These are phyloP conservation scores for Coelopa frigida DNA, from an alignment of 1,140 invertebrate genomes.

Conservation along the genomic window DNA sequence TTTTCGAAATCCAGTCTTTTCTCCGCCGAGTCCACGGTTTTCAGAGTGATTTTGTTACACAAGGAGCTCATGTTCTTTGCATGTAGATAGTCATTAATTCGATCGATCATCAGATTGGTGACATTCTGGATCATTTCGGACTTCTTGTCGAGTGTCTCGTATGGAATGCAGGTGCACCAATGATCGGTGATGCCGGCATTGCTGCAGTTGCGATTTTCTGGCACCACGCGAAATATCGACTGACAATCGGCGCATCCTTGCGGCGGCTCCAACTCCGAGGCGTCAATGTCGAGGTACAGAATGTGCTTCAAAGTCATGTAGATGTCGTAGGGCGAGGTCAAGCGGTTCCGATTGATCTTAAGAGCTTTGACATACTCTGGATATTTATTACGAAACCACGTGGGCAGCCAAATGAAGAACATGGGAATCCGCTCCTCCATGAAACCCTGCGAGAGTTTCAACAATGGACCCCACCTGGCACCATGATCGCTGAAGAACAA, in stretches of 20 bases:
- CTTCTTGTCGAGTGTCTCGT: conserved; percentile 35
- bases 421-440: conserved; percentile 86
- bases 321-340: conserved; percentile 78
- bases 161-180: conserved; percentile 67
- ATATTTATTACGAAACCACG: conserved; percentile 60
- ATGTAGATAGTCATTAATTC: conserved; percentile 37
- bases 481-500: conserved; percentile 90
- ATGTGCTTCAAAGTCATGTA: conserved; percentile 55
- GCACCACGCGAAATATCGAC: conserved; percentile 58
- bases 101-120: conserved; percentile 46
- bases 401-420: conserved; percentile 67
- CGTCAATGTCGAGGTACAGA: too few species aligned
- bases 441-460: conserved; percentile 60
- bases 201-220: conserved; percentile 57
- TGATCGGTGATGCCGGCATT: conserved; percentile 63
- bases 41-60: conserved; percentile 5
- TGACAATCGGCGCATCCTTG: conserved; percentile 54
- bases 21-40: conserved; percentile 1
- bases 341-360: conserved; percentile 58
- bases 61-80: conserved; percentile 15
- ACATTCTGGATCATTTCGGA: conserved; percentile 39
- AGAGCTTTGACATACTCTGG: conserved; percentile 58
- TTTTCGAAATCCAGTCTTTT: conserved; percentile 8
- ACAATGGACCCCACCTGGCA: conserved; percentile 72
- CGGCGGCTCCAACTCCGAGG: conserved; percentile 22